Percentiles rank a stretch among this genome's conserved stretches.
phyloP scores from a whole-genome alignment of 2,888 invertebrate genomes.

The Iphiclides podalirius region DNA sequence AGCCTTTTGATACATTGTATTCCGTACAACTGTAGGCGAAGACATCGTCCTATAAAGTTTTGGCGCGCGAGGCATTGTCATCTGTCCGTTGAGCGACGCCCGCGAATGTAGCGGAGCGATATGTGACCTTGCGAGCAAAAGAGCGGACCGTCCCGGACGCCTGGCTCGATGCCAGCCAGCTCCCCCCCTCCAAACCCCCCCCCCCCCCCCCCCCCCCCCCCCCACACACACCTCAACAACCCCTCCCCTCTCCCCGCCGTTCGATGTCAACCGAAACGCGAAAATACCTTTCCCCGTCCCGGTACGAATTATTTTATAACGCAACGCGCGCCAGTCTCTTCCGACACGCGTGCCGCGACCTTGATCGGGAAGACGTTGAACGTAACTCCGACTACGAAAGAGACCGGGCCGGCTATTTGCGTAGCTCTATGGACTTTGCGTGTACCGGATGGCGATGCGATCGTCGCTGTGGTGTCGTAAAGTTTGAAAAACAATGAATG shows the following conservation, averaged over 20 bases:
- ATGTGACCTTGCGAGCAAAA: conserved; percentile 67
- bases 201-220: conserved; percentile 51
- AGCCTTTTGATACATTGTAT: too few relatives aligned
- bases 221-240: conserved; percentile 49
- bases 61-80: conserved; percentile 20
- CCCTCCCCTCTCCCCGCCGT: conserved; percentile 53
- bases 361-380: conserved; percentile 10
- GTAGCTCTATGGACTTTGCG: too few relatives aligned
- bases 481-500: too few relatives aligned
- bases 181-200: too few relatives aligned
- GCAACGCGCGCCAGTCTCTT: conserved; percentile 1
- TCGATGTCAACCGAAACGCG: conserved; percentile 73
- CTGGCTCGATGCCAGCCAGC: conserved; percentile 43
- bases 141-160: conserved; percentile 30
- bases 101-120: conserved; percentile 54
- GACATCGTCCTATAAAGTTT: too few relatives aligned
- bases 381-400: too few relatives aligned
- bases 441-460: too few relatives aligned
- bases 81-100: conserved; percentile 32
- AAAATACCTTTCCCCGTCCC: conserved; percentile 53
- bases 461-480: too few relatives aligned
- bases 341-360: conserved; percentile 5
- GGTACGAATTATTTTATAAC: conserved; percentile 28
- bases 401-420: too few relatives aligned
- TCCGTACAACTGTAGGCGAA: too few relatives aligned